Conservation (phyloP, 1,140 invertebrate species). For the Episyrphus balteatus region DNA sequence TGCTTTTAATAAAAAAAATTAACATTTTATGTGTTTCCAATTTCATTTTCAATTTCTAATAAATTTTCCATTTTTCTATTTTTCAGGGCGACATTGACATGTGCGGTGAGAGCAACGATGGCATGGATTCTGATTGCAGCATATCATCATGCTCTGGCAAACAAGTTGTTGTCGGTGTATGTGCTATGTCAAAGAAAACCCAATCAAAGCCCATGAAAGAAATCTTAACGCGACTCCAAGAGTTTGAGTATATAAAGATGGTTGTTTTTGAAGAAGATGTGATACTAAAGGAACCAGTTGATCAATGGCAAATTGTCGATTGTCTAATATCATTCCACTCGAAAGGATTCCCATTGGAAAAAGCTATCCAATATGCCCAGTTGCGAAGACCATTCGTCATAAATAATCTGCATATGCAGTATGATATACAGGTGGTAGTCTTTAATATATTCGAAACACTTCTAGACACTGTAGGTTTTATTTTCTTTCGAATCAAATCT, state of each 20-base stretch:
- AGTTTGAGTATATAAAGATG: conserved; percentile 94
- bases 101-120: conserved; percentile 48
- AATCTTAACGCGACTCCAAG: conserved; percentile 85
- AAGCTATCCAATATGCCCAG: conserved; percentile 94
- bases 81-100: conserved; percentile 59
- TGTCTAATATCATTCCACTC: conserved; percentile 98
- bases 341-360: conserved; percentile 94
- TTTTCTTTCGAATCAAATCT: not conserved
- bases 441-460: too few relatives aligned
- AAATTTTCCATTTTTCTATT: not conserved
- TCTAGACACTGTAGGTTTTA: not conserved
- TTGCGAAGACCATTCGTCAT: conserved; percentile 92
- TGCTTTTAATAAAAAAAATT: too few relatives aligned
- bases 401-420: conserved; percentile 98
- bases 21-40: not conserved
- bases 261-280: conserved; percentile 88
- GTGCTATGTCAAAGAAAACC: conserved; percentile 98
- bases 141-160: conserved; percentile 34
- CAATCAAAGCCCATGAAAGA: conserved; percentile 98
- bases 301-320: conserved; percentile 96
- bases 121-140: conserved; percentile 43
- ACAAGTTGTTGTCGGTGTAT: conserved; percentile 87
- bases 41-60: conserved; percentile 6
- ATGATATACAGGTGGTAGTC: conserved; percentile 72
- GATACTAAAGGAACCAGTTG: conserved; percentile 88